Base-by-base conservation (phyloP, 2,797 vertebrate species). In the Anguilla marmorata region DNA sequence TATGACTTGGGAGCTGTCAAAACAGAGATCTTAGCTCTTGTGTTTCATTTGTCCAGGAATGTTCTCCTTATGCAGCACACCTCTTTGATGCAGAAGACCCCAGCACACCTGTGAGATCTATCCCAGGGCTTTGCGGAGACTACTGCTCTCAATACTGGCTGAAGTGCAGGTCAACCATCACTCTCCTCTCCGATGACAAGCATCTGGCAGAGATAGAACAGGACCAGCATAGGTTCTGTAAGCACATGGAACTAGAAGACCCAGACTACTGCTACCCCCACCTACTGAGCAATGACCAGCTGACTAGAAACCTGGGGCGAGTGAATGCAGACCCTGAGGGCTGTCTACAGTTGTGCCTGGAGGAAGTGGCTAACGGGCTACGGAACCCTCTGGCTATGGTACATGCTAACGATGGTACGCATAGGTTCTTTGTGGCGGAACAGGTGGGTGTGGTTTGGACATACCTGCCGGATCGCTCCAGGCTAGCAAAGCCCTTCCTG, bases 391-490 rank as follows among this genome's bases (percentile, higher is more conserved):
- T 99, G 0, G 98, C 97, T 0, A 98, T 99, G 98, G 97, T 97
- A 21, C 98, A 99, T 0, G 97, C 98, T 52, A 95, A 94, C 0
- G 98, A 99, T 0, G 98, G 98, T 86, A 98, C 97, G 0, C 97
- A 99, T 90, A 94, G 98, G 82, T 97, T 99, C 90, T 99, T 99
- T 80, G 93, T 99, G 60, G 98, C 98, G 0, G 98, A 99, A 92
- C 98, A 99, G 93, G 94, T 99, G 54, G 98, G 98, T 86, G 90
- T 99, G 91, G 98, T 99, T 85, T 99, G 98, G 98, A 93, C 96
- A 9, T 99, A 97, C 93, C 97, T 99, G 52, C 96, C 97, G 0
- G 96, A 98, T 48, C 91, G 92, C 50, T 97, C 97, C 48, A 96
- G 95, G 88, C 93, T 99, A 0, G 93, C 96, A 88, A 96, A 86